Percentiles rank a stretch among this genome's conserved stretches.
Conservation (phyloP, 1,140 invertebrate genomes). For the Trichogramma pretiosum region DNA sequence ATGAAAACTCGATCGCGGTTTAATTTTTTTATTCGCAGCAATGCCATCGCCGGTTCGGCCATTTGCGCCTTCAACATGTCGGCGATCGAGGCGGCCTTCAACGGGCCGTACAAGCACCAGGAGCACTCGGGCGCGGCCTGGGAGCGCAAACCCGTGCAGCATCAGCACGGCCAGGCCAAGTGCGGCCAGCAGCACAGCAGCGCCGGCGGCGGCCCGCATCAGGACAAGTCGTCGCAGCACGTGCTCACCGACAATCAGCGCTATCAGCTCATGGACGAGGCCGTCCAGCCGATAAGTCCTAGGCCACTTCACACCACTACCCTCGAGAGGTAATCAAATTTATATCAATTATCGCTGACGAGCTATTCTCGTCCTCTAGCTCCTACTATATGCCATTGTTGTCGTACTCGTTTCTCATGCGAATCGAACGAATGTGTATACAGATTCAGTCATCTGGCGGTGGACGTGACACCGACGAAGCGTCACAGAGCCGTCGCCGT, state of each 20-base stretch:
- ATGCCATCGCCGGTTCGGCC: slow-evolving; percentile 85
- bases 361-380: too few relatives aligned
- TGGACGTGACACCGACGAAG: slow-evolving; percentile 66
- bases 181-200: slow-evolving; percentile 32
- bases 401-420: too few relatives aligned
- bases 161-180: slow-evolving; percentile 43
- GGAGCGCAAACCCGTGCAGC: slow-evolving; percentile 48
- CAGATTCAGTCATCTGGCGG: slow-evolving; percentile 66
- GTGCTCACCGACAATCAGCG: slow-evolving; percentile 58
- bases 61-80: slow-evolving; percentile 86
- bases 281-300: slow-evolving; percentile 64
- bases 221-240: background rate
- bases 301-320: slow-evolving; percentile 62
- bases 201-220: slow-evolving; percentile 23
- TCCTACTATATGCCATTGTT: too few relatives aligned
- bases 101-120: slow-evolving; percentile 81
- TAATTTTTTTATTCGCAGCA: slow-evolving; percentile 56
- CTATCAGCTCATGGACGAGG: slow-evolving; percentile 82
- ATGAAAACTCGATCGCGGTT: too few relatives aligned
- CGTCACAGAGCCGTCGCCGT: slow-evolving; percentile 56
- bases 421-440: too few relatives aligned
- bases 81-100: slow-evolving; percentile 73
- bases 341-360: too few relatives aligned
- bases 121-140: slow-evolving; percentile 67
- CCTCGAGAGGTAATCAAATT: slow-evolving; percentile 49